Evolutionary conservation across 2,113 vertebrate species (phyloP).

Genomic region (Nerophis lumbriciformis): DNA sequence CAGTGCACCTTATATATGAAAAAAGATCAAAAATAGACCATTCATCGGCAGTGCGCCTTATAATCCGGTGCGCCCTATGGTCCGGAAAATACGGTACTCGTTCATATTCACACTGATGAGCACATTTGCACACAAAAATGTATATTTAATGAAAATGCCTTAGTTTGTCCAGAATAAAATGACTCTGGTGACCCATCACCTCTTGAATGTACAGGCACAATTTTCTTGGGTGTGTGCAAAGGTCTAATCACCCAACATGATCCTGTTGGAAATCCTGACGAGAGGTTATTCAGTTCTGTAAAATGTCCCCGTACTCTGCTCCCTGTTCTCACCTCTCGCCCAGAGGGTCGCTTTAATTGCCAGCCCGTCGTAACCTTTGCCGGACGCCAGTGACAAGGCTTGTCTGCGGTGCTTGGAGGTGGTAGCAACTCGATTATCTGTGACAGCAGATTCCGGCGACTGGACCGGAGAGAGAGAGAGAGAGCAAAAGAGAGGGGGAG

Average conservation of each 20-base stretch:
- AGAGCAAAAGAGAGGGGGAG: background rate
- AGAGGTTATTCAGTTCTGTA: slow-evolving; percentile 46
- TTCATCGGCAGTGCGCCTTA: too few relatives aligned
- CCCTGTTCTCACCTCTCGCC: slow-evolving; percentile 19
- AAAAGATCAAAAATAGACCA: too few relatives aligned
- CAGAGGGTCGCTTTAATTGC: slow-evolving; percentile 70
- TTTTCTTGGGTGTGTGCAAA: slow-evolving; percentile 9
- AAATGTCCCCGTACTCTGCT: slow-evolving; percentile 28
- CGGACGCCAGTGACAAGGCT: slow-evolving; percentile 59
- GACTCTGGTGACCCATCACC: background rate
- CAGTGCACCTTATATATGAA: too few relatives aligned
- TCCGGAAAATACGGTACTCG: background rate
- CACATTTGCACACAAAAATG: background rate
- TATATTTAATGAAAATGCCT: background rate
- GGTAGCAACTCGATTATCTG: slow-evolving; percentile 63
- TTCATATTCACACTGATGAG: slow-evolving; percentile 12
- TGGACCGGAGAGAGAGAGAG: slow-evolving; percentile 1
- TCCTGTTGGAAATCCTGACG: slow-evolving; percentile 54
- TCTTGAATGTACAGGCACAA: too few relatives aligned
- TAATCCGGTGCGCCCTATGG: too few relatives aligned
- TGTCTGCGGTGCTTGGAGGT: slow-evolving; percentile 63
- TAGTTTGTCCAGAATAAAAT: background rate
- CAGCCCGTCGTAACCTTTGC: slow-evolving; percentile 70
- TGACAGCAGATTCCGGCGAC: slow-evolving; percentile 61
- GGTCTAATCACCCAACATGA: slow-evolving; percentile 29